Conservation (phyloP, 2,113 vertebrate species). For the Fregata magnificens region DNA sequence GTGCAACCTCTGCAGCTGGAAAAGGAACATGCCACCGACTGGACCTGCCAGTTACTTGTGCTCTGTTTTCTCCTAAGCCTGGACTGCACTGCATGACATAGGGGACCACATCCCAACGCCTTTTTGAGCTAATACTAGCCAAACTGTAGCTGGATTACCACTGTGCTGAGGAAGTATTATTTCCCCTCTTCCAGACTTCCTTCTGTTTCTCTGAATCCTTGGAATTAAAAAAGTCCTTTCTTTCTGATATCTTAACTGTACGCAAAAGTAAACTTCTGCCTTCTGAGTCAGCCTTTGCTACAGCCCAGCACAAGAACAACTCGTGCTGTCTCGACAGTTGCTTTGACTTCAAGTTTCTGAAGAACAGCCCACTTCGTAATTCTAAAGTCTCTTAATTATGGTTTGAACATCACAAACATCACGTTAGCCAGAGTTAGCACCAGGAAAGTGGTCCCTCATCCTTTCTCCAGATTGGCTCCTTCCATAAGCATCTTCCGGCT, state of each 20-base stretch:
- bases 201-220: background rate
- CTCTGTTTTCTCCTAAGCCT: background rate
- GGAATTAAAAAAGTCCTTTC: background rate
- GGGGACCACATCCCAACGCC: background rate
- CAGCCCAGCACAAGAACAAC: background rate
- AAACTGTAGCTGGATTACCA: background rate
- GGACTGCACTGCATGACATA: background rate
- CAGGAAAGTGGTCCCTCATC: background rate
- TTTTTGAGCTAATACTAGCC: background rate
- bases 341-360: background rate
- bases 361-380: background rate
- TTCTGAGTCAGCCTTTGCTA: background rate
- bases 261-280: background rate
- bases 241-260: background rate
- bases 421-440: background rate
- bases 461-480: background rate
- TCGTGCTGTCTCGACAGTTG: accelerated
- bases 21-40: background rate
- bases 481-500: background rate
- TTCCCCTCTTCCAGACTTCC: background rate
- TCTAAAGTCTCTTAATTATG: background rate
- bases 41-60: background rate
- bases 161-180: background rate
- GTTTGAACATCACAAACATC: background rate
- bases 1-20: background rate